A percentile compares a stretch with the other conserved stretches of the same genome.
These are phyloP conservation scores for Eumaeus atala DNA, from an alignment of 1,140 invertebrate genomes.

Conservation along the genomic window DNA sequence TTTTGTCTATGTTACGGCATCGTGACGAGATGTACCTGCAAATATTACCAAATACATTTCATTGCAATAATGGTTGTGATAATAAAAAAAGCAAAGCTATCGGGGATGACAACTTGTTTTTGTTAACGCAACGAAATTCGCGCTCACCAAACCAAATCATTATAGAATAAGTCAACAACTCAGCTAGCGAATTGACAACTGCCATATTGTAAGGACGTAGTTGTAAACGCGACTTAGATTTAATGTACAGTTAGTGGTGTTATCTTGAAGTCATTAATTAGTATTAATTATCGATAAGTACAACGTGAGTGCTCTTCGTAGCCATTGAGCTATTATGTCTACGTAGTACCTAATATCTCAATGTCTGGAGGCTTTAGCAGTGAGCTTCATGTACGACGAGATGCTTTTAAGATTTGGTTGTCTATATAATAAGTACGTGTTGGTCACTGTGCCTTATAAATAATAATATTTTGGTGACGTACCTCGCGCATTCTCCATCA, in stretches of 20 bases:
- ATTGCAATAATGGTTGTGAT: conserved; percentile 69
- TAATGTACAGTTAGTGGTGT: conserved; percentile 35
- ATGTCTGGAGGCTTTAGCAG: background rate
- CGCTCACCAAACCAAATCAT: conserved; percentile 52
- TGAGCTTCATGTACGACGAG: conserved; percentile 9
- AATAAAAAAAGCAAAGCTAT: conserved; percentile 45
- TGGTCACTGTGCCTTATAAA: conserved; percentile 8
- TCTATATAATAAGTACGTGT: conserved; percentile 6
- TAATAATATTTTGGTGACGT: background rate
- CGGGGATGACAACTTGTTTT: conserved; percentile 29
- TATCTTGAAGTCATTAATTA: conserved; percentile 70
- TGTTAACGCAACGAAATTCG: conserved; percentile 45
- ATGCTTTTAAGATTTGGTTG: conserved; percentile 5
- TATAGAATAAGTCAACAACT: conserved; percentile 52
- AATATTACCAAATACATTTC: conserved; percentile 55
- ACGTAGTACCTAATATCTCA: background rate
- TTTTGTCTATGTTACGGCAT: conserved; percentile 23
- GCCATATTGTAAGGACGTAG: conserved; percentile 70
- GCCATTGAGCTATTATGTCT: background rate
- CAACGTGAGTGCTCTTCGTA: conserved; percentile 29
- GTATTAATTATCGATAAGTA: conserved; percentile 67
- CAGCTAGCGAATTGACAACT: conserved; percentile 71
- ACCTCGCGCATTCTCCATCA: background rate
- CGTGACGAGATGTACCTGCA: conserved; percentile 44
- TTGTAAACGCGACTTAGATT: conserved; percentile 49